Percentiles rank a stretch among this genome's conserved stretches.
phyloP scores from a whole-genome alignment of 2,797 vertebrate species.

The Ctenopoma multispine region DNA sequence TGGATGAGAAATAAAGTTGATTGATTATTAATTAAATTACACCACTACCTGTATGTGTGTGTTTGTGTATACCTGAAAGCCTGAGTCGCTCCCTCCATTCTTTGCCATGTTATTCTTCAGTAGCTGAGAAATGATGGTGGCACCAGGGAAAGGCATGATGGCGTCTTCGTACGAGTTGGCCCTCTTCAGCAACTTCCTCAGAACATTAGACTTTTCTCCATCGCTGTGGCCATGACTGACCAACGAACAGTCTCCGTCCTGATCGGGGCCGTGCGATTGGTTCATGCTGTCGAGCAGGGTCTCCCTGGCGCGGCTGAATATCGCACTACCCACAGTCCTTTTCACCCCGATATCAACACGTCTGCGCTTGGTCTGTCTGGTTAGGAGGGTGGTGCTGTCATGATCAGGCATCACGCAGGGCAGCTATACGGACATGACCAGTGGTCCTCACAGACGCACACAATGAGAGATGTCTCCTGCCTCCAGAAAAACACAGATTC shows the following conservation, averaged over 20 bases:
- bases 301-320: slow-evolving; percentile 92
- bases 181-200: slow-evolving; percentile 98
- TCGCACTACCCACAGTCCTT: slow-evolving; percentile 94
- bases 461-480: slow-evolving; percentile 42
- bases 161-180: slow-evolving; percentile 98
- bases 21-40: background rate
- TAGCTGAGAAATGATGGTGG: slow-evolving; percentile 99
- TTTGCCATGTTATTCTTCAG: slow-evolving; percentile 98
- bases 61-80: slow-evolving; percentile 88
- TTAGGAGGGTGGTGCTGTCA: slow-evolving; percentile 98
- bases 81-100: slow-evolving; percentile 95
- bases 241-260: slow-evolving; percentile 95
- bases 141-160: slow-evolving; percentile 97
- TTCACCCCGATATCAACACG: slow-evolving; percentile 99
- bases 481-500: slow-evolving; percentile 10
- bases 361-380: slow-evolving; percentile 98
- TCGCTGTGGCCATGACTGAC: slow-evolving; percentile 89
- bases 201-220: slow-evolving; percentile 97
- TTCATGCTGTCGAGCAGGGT: slow-evolving; percentile 97
- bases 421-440: slow-evolving; percentile 76
- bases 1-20: background rate
- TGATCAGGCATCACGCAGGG: slow-evolving; percentile 99
- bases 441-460: slow-evolving; percentile 87
- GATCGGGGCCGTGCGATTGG: slow-evolving; percentile 92
- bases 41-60: background rate